Evolutionary conservation across 2,113 vertebrate species (phyloP).

Genomic region (Tapirus terrestris): DNA sequence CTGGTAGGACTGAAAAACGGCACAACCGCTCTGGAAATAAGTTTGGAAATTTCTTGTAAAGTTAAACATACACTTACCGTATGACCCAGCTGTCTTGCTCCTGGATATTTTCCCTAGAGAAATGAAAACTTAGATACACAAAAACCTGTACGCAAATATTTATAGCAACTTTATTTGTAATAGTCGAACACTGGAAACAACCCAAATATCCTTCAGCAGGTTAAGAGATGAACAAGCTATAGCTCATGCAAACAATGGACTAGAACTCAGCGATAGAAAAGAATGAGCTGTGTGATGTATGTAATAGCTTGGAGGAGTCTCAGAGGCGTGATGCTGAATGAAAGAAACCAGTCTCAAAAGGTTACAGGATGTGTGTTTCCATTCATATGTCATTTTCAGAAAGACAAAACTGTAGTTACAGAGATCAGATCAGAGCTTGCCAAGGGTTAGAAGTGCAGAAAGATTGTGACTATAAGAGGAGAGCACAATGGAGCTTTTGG

Average conservation of each 20-base stretch:
- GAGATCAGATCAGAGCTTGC: background rate
- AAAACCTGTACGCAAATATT: background rate
- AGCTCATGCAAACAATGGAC: background rate
- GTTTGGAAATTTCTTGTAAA: background rate
- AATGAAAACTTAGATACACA: background rate
- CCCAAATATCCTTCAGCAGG: background rate
- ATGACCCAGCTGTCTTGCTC: background rate
- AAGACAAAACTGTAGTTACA: background rate
- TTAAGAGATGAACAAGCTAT: background rate
- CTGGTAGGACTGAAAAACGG: background rate
- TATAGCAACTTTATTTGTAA: background rate
- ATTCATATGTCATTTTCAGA: background rate
- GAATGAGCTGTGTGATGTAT: background rate
- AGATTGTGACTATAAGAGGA: background rate
- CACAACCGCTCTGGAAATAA: background rate
- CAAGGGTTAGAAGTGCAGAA: background rate
- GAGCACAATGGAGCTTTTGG: background rate
- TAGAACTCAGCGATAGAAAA: background rate
- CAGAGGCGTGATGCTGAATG: background rate
- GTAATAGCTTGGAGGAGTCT: background rate
- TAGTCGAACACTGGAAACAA: background rate
- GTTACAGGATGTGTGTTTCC: background rate
- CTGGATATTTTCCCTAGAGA: background rate
- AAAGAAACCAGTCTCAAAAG: background rate
- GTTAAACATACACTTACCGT: background rate